Base-by-base conservation (phyloP, 1,140 invertebrate genomes). In the Eumaeus atala region DNA sequence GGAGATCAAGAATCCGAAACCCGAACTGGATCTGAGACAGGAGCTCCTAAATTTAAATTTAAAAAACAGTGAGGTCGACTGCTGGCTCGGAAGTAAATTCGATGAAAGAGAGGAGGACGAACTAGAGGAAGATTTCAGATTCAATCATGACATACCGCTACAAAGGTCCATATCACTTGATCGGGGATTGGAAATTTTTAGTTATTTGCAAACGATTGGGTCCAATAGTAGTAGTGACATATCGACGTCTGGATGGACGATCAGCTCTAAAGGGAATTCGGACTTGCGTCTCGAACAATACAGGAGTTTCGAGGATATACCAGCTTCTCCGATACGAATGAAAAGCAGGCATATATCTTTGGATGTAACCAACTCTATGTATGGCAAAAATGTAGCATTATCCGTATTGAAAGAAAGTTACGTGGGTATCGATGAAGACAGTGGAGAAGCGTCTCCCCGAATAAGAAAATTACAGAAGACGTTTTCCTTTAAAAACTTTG, bases 281-380 rank as follows among this genome's bases (percentile, higher is more conserved):
- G 62, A 42, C 12, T 54, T 56, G 49, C 59, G 63, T 9, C 36
- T 70, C 12, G 78, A 79, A 48, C 70, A 72, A 56, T 70, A 77
- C 42, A 79, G 73, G 21, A 85, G 83, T 59, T 80, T 83, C 42
- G 83, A 84, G 66, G 80, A 86, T 78, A 74, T 83, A 35, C 74
- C 76, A 7, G 69, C 74, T 83, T 77, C 80, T 78, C 74, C 66
- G 21, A 18, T 54, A 9, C 70, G 54, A 70, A 66, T 61, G 74
- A 86, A 70, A 84, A 86, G 71, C 60, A 74, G 80, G 67, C 72
- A 79, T 8, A 72, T 74, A 75, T 86, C 80, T 65, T 70, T 70
- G 10, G 76, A 72, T 36, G 57, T 65, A 38, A 66, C 66, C 17
- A 67, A 66, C 58, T 61, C 64, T 34, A 68, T 28, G 21, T 28